Evolutionary conservation across 2,888 invertebrate genomes (phyloP).

Genomic region (Charanyca ferruginea): DNA sequence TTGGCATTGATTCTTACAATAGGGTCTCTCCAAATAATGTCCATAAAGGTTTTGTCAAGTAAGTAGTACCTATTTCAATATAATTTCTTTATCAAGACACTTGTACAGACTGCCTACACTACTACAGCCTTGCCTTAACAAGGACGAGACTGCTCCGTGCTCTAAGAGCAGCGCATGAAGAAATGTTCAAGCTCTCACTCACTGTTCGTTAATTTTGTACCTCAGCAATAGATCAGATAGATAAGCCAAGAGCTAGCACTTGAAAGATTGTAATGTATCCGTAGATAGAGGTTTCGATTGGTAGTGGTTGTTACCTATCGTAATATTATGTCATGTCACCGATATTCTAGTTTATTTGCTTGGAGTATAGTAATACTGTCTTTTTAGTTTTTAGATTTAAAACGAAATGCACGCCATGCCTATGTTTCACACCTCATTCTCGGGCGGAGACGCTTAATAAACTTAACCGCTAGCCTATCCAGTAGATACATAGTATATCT

Average conservation of each 20-base stretch:
- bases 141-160: neutral
- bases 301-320: neutral
- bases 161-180: neutral
- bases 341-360: conserved; percentile 2
- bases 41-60: no score
- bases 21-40: no score
- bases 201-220: conserved; percentile 19
- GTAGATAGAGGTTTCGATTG: conserved; percentile 6
- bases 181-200: conserved; percentile 28
- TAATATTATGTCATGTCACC: no score
- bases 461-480: no score
- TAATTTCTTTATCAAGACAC: no score
- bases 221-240: conserved; percentile 25
- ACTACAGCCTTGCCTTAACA: neutral
- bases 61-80: no score
- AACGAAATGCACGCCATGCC: no score
- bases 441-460: no score
- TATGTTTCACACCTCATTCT: no score
- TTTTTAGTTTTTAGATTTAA: neutral
- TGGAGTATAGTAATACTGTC: neutral
- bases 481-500: no score
- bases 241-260: conserved; percentile 21
- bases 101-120: no score
- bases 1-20: no score
- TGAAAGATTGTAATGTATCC: conserved; percentile 23